Percentiles rank a stretch among this genome's conserved stretches.
phyloP scores from a whole-genome alignment of 1,140 invertebrate species.

The Paralvinella palmiformis region DNA sequence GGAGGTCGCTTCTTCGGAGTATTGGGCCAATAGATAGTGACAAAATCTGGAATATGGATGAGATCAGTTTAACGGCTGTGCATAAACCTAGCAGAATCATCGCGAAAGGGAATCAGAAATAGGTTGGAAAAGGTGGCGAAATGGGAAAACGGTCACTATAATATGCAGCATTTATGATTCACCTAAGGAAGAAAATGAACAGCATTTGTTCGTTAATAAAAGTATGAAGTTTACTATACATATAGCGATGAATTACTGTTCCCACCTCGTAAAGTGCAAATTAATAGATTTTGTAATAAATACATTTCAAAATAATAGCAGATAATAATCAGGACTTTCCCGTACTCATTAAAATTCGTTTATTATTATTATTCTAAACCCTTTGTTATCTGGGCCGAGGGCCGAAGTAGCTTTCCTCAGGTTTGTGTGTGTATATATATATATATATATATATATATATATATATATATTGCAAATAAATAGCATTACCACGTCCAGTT shows the following conservation, averaged over 20 bases:
- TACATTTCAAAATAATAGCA: slow-evolving; percentile 9
- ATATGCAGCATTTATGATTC: slow-evolving; percentile 29
- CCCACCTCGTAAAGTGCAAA: neutral
- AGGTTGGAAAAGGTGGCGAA: slow-evolving; percentile 50
- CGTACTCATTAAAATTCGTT: too few relatives aligned
- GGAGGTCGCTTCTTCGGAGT: neutral
- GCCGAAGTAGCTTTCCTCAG: too few relatives aligned
- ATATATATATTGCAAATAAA: too few relatives aligned
- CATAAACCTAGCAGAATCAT: slow-evolving; percentile 49
- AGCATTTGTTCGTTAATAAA: slow-evolving; percentile 40
- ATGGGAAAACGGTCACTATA: slow-evolving; percentile 36
- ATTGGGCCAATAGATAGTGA: too few relatives aligned
- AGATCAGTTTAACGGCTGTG: slow-evolving; percentile 51
- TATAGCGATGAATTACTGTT: neutral
- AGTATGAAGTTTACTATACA: neutral
- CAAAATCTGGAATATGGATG: slow-evolving; percentile 51
- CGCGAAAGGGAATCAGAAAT: slow-evolving; percentile 40
- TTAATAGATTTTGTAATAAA: slow-evolving; percentile 2
- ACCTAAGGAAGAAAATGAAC: slow-evolving; percentile 30
- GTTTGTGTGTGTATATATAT: too few relatives aligned
- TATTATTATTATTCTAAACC: too few relatives aligned
- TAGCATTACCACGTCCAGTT: too few relatives aligned
- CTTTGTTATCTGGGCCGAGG: too few relatives aligned
- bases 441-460: too few relatives aligned
- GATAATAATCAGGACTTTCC: too few relatives aligned